A percentile compares a stretch with the other conserved stretches of the same genome.
Conservation (phyloP, 2,113 vertebrate genomes). For the Fukomys damarensis region DNA sequence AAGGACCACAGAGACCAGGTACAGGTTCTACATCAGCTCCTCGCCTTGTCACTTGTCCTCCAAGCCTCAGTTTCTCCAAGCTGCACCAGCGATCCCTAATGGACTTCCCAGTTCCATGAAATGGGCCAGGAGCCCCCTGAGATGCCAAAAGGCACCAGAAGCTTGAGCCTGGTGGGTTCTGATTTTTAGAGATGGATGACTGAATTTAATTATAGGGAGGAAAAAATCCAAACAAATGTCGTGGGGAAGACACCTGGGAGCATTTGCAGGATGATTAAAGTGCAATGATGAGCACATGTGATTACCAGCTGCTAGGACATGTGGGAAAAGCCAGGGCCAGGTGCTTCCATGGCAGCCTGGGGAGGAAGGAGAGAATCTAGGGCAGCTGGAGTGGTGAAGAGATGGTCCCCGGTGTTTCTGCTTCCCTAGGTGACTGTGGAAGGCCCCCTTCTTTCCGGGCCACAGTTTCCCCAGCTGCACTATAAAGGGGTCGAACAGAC, state of each 20-base stretch:
- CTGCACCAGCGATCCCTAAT: not conserved
- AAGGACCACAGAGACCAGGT: not conserved
- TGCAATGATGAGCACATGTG: not conserved
- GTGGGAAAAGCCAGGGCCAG: constrained; percentile 42
- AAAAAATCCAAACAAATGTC: constrained; percentile 31
- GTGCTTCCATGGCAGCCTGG: constrained; percentile 35
- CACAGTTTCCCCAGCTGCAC: not conserved
- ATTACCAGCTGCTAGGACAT: not conserved
- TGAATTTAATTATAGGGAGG: not conserved
- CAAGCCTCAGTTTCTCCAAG: not conserved
- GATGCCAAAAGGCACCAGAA: not conserved
- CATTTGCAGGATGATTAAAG: constrained; percentile 62
- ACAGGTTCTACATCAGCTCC: not conserved
- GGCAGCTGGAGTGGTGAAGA: not conserved
- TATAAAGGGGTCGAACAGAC: not conserved
- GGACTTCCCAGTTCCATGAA: not conserved
- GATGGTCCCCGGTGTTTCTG: not conserved
- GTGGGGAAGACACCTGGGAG: constrained; percentile 58
- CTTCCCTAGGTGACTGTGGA: not conserved
- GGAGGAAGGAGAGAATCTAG: not conserved
- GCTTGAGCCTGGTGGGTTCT: not conserved
- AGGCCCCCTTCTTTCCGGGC: not conserved
- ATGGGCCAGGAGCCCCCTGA: not conserved
- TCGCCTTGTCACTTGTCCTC: not conserved
- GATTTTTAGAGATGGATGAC: not conserved